Evolutionary conservation across 2,113 vertebrate species (phyloP).

Genomic region (Grus americana): DNA sequence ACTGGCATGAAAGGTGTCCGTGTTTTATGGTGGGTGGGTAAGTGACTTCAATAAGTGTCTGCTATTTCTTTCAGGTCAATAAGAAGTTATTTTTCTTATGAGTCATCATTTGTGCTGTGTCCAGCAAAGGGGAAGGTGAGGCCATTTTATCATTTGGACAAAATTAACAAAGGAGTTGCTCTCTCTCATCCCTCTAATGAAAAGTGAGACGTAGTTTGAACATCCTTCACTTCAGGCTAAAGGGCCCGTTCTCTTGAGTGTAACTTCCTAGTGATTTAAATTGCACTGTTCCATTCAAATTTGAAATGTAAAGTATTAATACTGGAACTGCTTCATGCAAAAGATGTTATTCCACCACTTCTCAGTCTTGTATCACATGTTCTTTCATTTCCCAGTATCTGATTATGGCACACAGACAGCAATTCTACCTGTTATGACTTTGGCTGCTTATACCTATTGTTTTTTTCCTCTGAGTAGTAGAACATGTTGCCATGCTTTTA

Average conservation of each 20-base stretch:
- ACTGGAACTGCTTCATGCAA: background rate
- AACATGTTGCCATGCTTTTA: background rate
- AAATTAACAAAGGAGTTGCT: background rate
- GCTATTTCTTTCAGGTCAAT: constrained; percentile 61
- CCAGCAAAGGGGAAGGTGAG: constrained; percentile 70
- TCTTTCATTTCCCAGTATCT: background rate
- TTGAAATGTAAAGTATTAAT: background rate
- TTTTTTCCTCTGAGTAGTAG: background rate
- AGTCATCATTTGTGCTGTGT: constrained; percentile 49
- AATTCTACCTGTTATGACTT: background rate
- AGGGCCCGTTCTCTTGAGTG: background rate
- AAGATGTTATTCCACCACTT: background rate
- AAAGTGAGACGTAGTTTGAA: background rate
- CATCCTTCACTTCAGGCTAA: background rate
- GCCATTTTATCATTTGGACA: constrained; percentile 45
- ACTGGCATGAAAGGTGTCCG: constrained; percentile 57
- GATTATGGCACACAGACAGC: background rate
- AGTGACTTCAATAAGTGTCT: constrained; percentile 61
- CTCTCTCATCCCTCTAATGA: background rate
- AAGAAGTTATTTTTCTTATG: constrained; percentile 55
- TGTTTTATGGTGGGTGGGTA: constrained; percentile 72
- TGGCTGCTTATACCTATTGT: background rate
- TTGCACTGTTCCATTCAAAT: background rate
- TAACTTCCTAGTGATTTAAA: background rate
- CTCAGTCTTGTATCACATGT: background rate